Evolutionary conservation across 1,140 invertebrate species (phyloP), one percentile per base, ranked within the genome.

Genomic region (Dinothrombium tinctorium): DNA sequence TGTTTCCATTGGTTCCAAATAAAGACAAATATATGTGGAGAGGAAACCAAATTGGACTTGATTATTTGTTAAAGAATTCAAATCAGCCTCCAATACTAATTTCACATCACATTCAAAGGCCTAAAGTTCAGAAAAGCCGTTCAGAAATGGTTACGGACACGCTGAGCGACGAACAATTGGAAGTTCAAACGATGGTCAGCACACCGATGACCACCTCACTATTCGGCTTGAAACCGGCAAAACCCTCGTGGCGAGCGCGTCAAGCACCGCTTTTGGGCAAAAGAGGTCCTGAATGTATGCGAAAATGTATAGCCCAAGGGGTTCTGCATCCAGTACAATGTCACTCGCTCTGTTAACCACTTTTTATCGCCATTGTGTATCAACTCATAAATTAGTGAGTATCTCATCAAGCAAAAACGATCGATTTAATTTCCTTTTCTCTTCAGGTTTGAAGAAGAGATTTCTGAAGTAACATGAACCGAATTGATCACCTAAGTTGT

Each of bases 321-420:
- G 26, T 51, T 4, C 43, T 57, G 15, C 55, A 57, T 42, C 55
- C 55, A 3, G 46, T 55, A 3, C 55, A 56, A 41, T 57, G 55
- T 45, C 55, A 56, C 43, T 56, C 55, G 17, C 49, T 57, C 5
- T 57, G 55, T 40, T 56, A 41, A 49, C n/a, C n/a, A n/a, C n/a
- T n/a, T n/a, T n/a, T n/a, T n/a, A n/a, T n/a, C n/a, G n/a, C n/a
- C n/a, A n/a, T n/a, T n/a, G n/a, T n/a, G n/a, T n/a, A n/a, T n/a
- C n/a, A n/a, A n/a, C n/a, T n/a, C n/a, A n/a, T n/a, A n/a, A n/a
- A n/a, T n/a, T n/a, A n/a, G n/a, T n/a, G n/a, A n/a, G n/a, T n/a
- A n/a, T n/a, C n/a, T n/a, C n/a, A n/a, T n/a, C n/a, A n/a, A n/a
- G n/a, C n/a, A n/a, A n/a, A n/a, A n/a, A n/a, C n/a, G n/a, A n/a